phyloP scores from a whole-genome alignment of 1,140 invertebrate genomes.

The Branchinecta lynchi region DNA sequence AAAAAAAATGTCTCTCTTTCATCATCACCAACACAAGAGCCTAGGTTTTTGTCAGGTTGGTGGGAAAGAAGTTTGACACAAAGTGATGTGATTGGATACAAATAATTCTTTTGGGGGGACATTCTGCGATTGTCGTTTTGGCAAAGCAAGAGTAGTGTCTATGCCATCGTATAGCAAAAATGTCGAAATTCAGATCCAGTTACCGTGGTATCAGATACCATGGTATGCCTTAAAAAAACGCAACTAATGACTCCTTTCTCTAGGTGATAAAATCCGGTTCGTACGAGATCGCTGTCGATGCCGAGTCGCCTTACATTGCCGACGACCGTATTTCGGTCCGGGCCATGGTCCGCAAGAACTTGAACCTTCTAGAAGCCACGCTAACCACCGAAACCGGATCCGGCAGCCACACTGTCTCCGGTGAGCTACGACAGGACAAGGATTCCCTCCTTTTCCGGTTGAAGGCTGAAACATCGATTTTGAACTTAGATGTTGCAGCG shows the following conservation, averaged over 20 bases:
- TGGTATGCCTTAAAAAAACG: too few species aligned
- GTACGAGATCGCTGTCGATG: conserved; percentile 13
- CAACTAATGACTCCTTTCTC: background rate
- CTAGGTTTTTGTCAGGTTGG: too few species aligned
- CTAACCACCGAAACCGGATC: conserved; percentile 15
- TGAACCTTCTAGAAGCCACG: conserved; percentile 14
- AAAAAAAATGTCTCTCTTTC: too few species aligned
- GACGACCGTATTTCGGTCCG: conserved; percentile 2
- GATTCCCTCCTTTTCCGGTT: conserved; percentile 7
- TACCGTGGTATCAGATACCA: too few species aligned
- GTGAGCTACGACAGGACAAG: background rate
- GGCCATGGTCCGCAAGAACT: background rate
- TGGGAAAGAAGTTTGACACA: too few species aligned
- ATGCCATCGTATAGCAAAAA: too few species aligned
- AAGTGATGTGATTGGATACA: too few species aligned
- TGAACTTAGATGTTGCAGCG: background rate
- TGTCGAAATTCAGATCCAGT: too few species aligned
- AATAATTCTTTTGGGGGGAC: too few species aligned
- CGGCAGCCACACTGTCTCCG: conserved; percentile 13
- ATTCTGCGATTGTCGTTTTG: too few species aligned
- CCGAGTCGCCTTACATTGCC: conserved; percentile 18
- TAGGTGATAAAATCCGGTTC: conserved; percentile 11
- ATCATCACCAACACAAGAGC: too few species aligned
- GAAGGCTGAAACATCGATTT: conserved; percentile 16
- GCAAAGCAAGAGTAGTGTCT: too few species aligned